Conservation (phyloP, 1,140 invertebrate genomes). For the Bombus pascuorum region DNA sequence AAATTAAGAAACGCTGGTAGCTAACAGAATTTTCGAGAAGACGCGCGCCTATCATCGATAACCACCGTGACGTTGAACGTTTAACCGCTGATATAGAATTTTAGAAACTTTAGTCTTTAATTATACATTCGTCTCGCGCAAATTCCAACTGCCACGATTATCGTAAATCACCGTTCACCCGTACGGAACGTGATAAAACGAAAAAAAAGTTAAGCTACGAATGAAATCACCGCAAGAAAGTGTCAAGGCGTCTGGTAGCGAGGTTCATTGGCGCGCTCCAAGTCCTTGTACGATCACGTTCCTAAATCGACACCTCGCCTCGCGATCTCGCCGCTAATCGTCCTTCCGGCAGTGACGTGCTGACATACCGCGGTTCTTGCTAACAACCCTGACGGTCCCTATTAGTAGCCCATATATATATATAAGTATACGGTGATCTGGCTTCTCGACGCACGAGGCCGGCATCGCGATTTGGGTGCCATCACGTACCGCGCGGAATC, state of each 20-base stretch:
- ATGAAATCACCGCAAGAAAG: constrained; percentile 31
- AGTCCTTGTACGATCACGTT: constrained; percentile 45
- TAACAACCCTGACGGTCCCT: constrained; percentile 44
- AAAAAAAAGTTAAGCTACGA: background rate
- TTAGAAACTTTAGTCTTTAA: background rate
- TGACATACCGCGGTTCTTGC: constrained; percentile 62
- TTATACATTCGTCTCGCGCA: too few relatives aligned
- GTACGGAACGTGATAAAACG: background rate
- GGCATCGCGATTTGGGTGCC: constrained; percentile 68
- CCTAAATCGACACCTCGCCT: constrained; percentile 62
- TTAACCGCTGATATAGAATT: background rate
- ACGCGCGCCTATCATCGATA: background rate
- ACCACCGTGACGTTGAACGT: background rate
- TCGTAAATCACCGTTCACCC: background rate
- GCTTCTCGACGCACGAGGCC: constrained; percentile 24
- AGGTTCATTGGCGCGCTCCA: constrained; percentile 28
- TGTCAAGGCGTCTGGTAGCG: constrained; percentile 12
- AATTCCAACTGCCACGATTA: background rate
- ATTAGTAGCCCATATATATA: constrained; percentile 32
- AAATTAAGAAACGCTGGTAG: too few relatives aligned
- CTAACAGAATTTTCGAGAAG: background rate
- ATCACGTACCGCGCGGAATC: constrained; percentile 63
- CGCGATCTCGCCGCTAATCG: constrained; percentile 57
- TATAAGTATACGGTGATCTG: background rate
- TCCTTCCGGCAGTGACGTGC: constrained; percentile 58